A percentile compares a stretch with the other conserved stretches of the same genome.
phyloP scores from a whole-genome alignment of 2,113 vertebrate species.

The Sapajus apella region DNA sequence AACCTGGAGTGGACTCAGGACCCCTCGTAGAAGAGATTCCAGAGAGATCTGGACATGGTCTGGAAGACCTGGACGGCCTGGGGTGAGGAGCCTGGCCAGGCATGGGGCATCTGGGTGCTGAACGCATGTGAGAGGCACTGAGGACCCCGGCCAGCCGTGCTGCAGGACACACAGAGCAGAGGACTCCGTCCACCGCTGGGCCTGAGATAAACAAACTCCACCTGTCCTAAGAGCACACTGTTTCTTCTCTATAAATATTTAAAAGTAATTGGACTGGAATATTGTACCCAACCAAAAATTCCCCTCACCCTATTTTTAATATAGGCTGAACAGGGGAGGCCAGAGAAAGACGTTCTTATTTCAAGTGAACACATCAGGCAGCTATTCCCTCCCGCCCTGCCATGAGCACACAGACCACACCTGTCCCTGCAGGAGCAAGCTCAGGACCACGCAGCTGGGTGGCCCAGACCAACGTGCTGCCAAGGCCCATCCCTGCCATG shows the following conservation, averaged over 20 bases:
- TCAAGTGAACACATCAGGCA: neutral
- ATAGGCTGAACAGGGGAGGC: neutral
- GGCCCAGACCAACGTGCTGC: accelerated
- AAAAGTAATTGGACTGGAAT: neutral
- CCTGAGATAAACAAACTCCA: neutral
- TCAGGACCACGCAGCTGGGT: accelerated
- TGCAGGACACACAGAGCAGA: neutral
- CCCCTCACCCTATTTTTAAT: neutral
- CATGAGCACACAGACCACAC: accelerated
- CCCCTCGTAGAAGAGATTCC: neutral
- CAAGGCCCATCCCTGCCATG: neutral
- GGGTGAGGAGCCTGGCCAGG: neutral
- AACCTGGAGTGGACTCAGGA: neutral
- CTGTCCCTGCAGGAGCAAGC: neutral
- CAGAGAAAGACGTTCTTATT: neutral
- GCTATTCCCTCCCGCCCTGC: neutral
- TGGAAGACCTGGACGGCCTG: accelerated
- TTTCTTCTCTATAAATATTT: neutral
- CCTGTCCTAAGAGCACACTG: neutral
- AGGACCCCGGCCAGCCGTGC: no score
- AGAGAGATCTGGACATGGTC: neutral
- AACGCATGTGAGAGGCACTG: neutral
- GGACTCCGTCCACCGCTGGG: accelerated
- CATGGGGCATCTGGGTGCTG: accelerated
- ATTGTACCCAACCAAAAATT: neutral